A percentile compares a stretch with the other conserved stretches of the same genome.
phyloP scores from a whole-genome alignment of 1,140 invertebrate genomes.

The Brachionus koreanus region DNA sequence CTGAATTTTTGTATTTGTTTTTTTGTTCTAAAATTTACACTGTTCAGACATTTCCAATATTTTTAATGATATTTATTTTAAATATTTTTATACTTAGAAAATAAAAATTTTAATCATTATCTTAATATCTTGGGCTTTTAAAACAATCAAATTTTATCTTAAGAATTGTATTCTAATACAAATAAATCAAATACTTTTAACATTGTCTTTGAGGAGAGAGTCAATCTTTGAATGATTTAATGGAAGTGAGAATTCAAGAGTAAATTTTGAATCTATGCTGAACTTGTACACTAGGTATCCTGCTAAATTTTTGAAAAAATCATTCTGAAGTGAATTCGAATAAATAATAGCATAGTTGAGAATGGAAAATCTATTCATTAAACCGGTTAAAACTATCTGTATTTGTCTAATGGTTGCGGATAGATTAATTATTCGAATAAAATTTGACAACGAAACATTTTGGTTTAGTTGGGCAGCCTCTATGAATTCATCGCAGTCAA shows the following conservation, averaged over 20 bases:
- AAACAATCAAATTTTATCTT: background rate
- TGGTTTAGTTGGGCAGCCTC: background rate
- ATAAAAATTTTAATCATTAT: too few species aligned
- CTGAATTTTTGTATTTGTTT: too few species aligned
- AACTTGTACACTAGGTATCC: constrained; percentile 15
- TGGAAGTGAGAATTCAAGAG: background rate
- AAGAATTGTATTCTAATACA: background rate
- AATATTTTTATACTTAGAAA: too few species aligned
- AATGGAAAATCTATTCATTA: constrained; percentile 16
- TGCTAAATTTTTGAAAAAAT: constrained; percentile 12
- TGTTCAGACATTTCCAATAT: too few species aligned
- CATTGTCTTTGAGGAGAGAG: background rate
- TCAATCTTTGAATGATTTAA: background rate
- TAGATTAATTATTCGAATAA: background rate
- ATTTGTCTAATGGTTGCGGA: background rate
- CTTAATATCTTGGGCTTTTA: background rate
- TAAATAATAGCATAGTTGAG: background rate
- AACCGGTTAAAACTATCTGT: background rate
- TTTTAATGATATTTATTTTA: too few species aligned
- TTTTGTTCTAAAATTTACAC: too few species aligned
- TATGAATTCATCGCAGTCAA: constrained; percentile 29
- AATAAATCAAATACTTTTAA: constrained; percentile 7
- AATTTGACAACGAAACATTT: background rate
- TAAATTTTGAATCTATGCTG: constrained; percentile 9
- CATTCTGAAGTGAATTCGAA: background rate